These are phyloP conservation scores for Agrochola lychnidis DNA, from an alignment of 2,888 invertebrate species.

Conservation along the genomic window DNA sequence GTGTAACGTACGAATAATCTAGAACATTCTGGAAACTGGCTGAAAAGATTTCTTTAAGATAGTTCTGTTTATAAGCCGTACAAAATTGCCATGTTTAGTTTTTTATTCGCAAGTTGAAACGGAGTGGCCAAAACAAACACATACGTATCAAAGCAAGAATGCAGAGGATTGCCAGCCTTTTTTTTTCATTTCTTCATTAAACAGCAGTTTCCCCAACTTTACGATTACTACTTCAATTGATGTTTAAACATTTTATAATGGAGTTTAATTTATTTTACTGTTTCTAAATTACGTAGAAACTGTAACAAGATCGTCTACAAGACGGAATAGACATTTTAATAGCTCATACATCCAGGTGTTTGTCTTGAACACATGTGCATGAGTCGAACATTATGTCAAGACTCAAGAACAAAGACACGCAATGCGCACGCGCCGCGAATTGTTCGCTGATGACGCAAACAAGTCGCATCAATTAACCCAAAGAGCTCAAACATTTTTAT, in stretches of 20 bases:
- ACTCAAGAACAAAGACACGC: slow-evolving; percentile 64
- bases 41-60: slow-evolving; percentile 11
- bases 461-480: slow-evolving; percentile 53
- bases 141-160: slow-evolving; percentile 50
- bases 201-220: slow-evolving; percentile 23
- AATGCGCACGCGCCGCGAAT: slow-evolving; percentile 50
- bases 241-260: slow-evolving; percentile 28
- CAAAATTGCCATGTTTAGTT: slow-evolving; percentile 48
- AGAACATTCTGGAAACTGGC: slow-evolving; percentile 38
- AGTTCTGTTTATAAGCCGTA: slow-evolving; percentile 24
- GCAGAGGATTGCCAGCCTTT: slow-evolving; percentile 27
- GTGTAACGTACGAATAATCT: slow-evolving; percentile 23
- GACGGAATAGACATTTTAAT: slow-evolving; percentile 5
- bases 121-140: slow-evolving; percentile 46
- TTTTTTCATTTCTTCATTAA: slow-evolving; percentile 35
- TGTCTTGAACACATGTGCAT: slow-evolving; percentile 37
- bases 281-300: slow-evolving; percentile 4
- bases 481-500: slow-evolving; percentile 53
- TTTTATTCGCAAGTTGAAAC: slow-evolving; percentile 36
- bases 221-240: slow-evolving; percentile 50
- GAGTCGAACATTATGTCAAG: slow-evolving; percentile 53
- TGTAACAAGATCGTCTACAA: background rate
- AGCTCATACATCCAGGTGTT: slow-evolving; percentile 38
- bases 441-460: slow-evolving; percentile 61
- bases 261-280: slow-evolving; percentile 18